Conservation (phyloP, 2,888 invertebrate species). For the Parnassius glacialis region DNA sequence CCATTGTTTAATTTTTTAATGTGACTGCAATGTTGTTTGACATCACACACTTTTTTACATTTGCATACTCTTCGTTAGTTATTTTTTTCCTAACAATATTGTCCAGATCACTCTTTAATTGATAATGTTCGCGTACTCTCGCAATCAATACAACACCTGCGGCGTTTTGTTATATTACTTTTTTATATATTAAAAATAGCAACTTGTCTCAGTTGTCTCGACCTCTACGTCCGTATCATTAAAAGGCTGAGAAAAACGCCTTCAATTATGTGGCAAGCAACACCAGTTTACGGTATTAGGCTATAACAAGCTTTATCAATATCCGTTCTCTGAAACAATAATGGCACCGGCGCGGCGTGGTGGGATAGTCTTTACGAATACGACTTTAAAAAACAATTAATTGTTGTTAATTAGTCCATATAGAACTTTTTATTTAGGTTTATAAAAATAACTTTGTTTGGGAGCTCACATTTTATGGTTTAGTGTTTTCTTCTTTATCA, state of each 20-base stretch:
- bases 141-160: too few relatives aligned
- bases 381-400: slow-evolving; percentile 3
- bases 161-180: not conserved
- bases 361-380: slow-evolving; percentile 2
- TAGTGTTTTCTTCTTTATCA: too few relatives aligned
- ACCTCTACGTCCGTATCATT: not conserved
- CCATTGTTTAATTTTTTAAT: too few relatives aligned
- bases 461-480: too few relatives aligned
- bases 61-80: too few relatives aligned
- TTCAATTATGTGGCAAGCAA: slow-evolving; percentile 18
- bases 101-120: too few relatives aligned
- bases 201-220: not conserved
- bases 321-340: slow-evolving; percentile 18
- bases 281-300: slow-evolving; percentile 14
- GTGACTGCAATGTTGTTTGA: too few relatives aligned
- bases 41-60: too few relatives aligned
- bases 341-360: not conserved
- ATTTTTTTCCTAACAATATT: too few relatives aligned
- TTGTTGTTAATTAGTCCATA: not conserved
- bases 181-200: slow-evolving; percentile 12
- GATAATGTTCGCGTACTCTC: too few relatives aligned
- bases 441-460: too few relatives aligned
- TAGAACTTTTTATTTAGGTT: not conserved
- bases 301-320: slow-evolving; percentile 17
- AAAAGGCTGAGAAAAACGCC: slow-evolving; percentile 15